Evolutionary conservation across 2,797 vertebrate species (phyloP).

Genomic region (Coranthus polyacanthus): DNA sequence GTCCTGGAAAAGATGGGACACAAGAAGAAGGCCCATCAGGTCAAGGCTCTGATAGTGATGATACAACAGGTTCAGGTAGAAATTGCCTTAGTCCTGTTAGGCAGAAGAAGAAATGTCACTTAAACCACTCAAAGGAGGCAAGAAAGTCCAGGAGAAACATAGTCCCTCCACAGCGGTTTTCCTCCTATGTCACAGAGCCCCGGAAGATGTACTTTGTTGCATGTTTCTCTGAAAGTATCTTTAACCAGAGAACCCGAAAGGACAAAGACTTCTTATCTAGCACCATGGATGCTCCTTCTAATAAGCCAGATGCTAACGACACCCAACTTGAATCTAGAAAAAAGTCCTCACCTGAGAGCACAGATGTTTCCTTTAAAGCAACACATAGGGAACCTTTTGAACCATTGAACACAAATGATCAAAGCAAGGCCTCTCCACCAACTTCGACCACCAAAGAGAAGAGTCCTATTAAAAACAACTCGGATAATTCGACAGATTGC

Average conservation of each 20-base stretch:
- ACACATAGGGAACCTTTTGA: conserved; percentile 38
- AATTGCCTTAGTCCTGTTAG: background rate
- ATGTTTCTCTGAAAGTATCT: conserved; percentile 84
- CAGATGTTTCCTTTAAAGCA: background rate
- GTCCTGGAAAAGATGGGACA: conserved; percentile 2
- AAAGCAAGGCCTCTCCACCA: conserved; percentile 21
- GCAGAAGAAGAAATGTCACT: conserved; percentile 47
- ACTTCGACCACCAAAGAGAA: conserved; percentile 32
- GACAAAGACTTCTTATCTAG: conserved; percentile 62
- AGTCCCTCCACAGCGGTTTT: conserved; percentile 91
- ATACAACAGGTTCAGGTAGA: conserved; percentile 24
- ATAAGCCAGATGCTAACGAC: conserved; percentile 31
- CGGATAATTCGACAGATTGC: conserved; percentile 41
- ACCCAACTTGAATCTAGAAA: conserved; percentile 47
- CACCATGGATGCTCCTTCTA: conserved; percentile 21
- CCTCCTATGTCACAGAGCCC: conserved; percentile 91
- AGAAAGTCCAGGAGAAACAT: conserved; percentile 88
- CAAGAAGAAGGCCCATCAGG: conserved; percentile 22
- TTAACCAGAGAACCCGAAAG: conserved; percentile 74
- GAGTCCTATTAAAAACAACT: conserved; percentile 34
- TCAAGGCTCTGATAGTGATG: conserved; percentile 23
- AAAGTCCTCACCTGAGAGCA: conserved; percentile 28
- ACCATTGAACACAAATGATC: conserved; percentile 22
- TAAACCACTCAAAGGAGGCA: conserved; percentile 66
- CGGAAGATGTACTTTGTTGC: conserved; percentile 84